phyloP scores from a whole-genome alignment of 2,113 vertebrate genomes.

The Atherinomorus stipes region DNA sequence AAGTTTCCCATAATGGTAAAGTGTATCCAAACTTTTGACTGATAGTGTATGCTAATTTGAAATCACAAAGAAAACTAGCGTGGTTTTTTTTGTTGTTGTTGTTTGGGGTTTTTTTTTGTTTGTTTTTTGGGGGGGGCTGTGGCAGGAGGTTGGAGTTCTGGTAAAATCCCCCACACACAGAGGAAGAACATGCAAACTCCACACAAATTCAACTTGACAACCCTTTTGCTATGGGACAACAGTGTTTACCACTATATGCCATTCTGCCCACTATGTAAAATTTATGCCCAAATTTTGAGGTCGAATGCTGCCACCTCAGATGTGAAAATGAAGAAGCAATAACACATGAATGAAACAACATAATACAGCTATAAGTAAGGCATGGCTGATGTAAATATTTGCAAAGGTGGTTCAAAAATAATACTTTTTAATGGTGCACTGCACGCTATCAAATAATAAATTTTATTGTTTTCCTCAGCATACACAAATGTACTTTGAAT shows the following conservation, averaged over 20 bases:
- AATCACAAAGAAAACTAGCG: neutral
- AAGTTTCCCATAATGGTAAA: too few species aligned
- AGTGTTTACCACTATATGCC: neutral
- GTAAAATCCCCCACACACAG: neutral
- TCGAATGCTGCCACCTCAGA: neutral
- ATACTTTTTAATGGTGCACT: too few species aligned
- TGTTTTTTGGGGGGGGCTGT: too few species aligned
- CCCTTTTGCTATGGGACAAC: neutral
- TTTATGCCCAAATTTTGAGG: neutral
- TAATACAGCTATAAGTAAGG: too few species aligned
- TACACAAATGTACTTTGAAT: neutral
- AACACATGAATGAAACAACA: too few species aligned
- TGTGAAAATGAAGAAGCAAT: neutral
- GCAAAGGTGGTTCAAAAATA: too few species aligned
- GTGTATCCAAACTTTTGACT: too few species aligned
- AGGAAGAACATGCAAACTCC: neutral
- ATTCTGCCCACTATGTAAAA: neutral
- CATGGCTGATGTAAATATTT: too few species aligned
- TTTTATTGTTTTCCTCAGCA: neutral
- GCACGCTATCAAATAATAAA: too few species aligned
- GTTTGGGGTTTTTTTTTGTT: too few species aligned
- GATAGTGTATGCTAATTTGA: neutral
- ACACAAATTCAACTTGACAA: neutral
- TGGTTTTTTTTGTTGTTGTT: too few species aligned
- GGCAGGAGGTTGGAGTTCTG: neutral